These are phyloP conservation scores for Leistus spinibarbis DNA, from an alignment of 2,888 invertebrate species.

Conservation along the genomic window DNA sequence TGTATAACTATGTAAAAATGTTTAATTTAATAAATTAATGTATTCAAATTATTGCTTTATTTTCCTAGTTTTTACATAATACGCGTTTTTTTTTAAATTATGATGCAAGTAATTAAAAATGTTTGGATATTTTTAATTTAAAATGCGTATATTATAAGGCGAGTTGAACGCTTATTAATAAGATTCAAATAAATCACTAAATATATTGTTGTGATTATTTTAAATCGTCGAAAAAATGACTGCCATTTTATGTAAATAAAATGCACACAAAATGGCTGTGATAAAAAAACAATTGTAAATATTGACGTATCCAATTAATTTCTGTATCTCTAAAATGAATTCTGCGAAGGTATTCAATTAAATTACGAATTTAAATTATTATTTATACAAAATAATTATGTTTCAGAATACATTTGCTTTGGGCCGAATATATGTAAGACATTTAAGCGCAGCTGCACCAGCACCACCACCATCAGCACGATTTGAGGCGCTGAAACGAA, in stretches of 20 bases:
- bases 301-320: not conserved
- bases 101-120: too few relatives aligned
- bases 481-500: not conserved
- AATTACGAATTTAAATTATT: not conserved
- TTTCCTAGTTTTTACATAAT: not conserved
- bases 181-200: too few relatives aligned
- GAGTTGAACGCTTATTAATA: too few relatives aligned
- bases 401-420: not conserved
- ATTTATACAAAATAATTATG: not conserved
- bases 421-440: not conserved
- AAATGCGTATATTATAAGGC: too few relatives aligned
- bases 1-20: not conserved
- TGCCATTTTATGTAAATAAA: too few relatives aligned
- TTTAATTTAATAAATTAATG: conserved; percentile 22
- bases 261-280: not conserved
- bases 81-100: too few relatives aligned
- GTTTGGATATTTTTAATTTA: too few relatives aligned
- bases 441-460: not conserved
- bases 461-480: not conserved
- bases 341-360: not conserved
- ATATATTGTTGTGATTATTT: too few relatives aligned
- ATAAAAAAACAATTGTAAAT: not conserved
- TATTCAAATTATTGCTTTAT: not conserved
- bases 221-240: too few relatives aligned
- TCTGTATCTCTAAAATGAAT: not conserved